Evolutionary conservation across 2,888 invertebrate genomes (phyloP), one percentile per base, ranked within the genome.

Genomic region (Lottia gigantea): DNA sequence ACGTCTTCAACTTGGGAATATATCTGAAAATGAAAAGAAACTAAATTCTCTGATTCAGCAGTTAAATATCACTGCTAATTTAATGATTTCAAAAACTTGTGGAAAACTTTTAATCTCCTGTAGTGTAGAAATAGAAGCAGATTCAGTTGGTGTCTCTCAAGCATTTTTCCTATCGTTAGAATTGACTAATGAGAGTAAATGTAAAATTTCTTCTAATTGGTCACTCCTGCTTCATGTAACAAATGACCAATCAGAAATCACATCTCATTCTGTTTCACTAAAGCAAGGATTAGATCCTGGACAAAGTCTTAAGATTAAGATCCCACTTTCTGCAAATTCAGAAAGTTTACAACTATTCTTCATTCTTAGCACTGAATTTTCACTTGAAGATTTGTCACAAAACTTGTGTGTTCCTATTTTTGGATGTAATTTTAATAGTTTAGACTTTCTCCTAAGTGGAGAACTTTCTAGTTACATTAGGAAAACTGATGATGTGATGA

Each of bases 11-110:
- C 55, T 55, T 16, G 55, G 25, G 23, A 61, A 67, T 1, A 67
- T 67, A 31, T 40, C 23, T 40, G 25, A 26, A 31, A 26, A 55
- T 16, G 49, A 67, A 19, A 67, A 45, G 4, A 25, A 61, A 16
- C 40, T 67, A 3, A 67, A 67, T 23, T n/a, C 15, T 31, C 19
- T 40, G 3, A 49, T 67, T 23, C 49, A 61, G n/a, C 67, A 67
- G 15, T 19, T 67, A 8, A 67, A 61, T 61, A 55, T 55, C 2
- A 23, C 55, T 19, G 55, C 55, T 19, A 55, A 55, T 23, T 23
- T 23, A 11, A 14, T 19, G 55, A 19, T 23, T 23, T 23, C 55
- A 23, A 23, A 55, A 19, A 12, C 19, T 55, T 8, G 7, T 23
- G 19, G 23, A 23, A 23, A 19, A 12, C 19, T 7, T 23, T 23